Percentiles rank a stretch among this genome's conserved stretches.
phyloP scores from a whole-genome alignment of 2,888 invertebrate genomes.

The Teleogryllus oceanicus region DNA sequence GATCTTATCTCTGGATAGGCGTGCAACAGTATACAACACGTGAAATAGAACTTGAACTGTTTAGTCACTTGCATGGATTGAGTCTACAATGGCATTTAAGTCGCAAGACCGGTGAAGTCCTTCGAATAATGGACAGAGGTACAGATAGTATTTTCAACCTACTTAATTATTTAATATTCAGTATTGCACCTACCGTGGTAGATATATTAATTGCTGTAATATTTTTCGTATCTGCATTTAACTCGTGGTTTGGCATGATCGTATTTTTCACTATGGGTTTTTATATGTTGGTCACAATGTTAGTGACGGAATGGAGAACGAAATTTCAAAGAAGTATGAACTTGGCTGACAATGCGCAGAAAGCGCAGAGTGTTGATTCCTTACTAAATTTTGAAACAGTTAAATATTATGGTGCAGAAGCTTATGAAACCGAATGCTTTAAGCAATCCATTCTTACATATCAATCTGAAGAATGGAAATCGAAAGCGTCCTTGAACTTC shows the following conservation, averaged over 20 bases:
- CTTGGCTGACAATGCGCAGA: conserved; percentile 85
- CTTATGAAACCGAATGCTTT: conserved; percentile 87
- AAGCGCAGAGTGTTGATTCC: conserved; percentile 91
- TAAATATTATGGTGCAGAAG: conserved; percentile 94
- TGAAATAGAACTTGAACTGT: conserved; percentile 84
- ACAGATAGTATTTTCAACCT: conserved; percentile 94
- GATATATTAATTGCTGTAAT: conserved; percentile 89
- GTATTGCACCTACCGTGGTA: conserved; percentile 86
- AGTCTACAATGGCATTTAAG: conserved; percentile 93
- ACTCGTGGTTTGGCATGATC: conserved; percentile 91
- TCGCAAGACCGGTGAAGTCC: conserved; percentile 94
- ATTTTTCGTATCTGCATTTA: conserved; percentile 84
- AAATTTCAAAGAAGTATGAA: conserved; percentile 94
- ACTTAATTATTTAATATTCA: conserved; percentile 87
- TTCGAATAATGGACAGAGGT: conserved; percentile 94
- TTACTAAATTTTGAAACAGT: conserved; percentile 97
- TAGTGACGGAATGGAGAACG: conserved; percentile 96
- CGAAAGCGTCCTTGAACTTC: conserved; percentile 79
- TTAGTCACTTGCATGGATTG: conserved; percentile 81
- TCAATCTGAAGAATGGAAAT: conserved; percentile 91
- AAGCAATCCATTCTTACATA: conserved; percentile 77
- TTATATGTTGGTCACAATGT: conserved; percentile 84
- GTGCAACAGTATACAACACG: conserved; percentile 94
- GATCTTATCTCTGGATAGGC: conserved; percentile 90
- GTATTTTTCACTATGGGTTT: conserved; percentile 89